These are phyloP conservation scores for Akabosia matsudoensis DNA, from an alignment of 1,140 invertebrate species.

Conservation along the genomic window DNA sequence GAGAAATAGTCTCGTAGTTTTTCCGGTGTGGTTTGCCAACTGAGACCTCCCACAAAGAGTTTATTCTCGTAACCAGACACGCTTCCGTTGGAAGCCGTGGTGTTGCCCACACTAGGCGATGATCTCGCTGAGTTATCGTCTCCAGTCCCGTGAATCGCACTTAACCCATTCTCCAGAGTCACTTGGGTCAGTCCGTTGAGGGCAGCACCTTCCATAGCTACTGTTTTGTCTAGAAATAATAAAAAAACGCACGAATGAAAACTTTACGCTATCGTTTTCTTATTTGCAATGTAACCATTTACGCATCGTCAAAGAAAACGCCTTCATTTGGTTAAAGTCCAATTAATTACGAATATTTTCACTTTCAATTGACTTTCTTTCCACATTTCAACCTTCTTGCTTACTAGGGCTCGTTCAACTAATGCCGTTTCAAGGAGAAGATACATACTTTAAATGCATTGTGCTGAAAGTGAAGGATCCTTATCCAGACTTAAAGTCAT, in stretches of 20 bases:
- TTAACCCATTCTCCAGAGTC: constrained; percentile 45
- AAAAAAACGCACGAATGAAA: background rate
- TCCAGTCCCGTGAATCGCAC: constrained; percentile 34
- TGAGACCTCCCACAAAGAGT: constrained; percentile 83
- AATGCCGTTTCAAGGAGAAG: no score
- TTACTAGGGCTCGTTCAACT: no score
- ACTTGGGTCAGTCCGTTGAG: constrained; percentile 42
- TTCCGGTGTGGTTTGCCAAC: constrained; percentile 86
- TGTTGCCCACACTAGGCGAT: constrained; percentile 50
- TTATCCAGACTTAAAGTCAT: no score
- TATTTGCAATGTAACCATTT: no score
- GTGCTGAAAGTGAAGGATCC: no score
- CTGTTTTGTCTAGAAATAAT: background rate
- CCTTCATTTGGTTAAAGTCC: background rate
- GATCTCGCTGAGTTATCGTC: constrained; percentile 52
- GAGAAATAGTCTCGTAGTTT: constrained; percentile 85
- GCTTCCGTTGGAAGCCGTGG: constrained; percentile 71
- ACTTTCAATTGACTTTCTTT: no score
- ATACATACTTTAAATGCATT: no score
- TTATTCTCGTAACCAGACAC: constrained; percentile 55
- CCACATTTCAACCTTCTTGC: no score
- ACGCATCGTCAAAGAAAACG: background rate
- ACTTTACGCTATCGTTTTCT: no score
- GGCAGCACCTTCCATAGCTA: constrained; percentile 36
- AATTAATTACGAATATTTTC: background rate